phyloP scores from a whole-genome alignment of 2,797 vertebrate genomes.

The Gambusia yucatana region DNA sequence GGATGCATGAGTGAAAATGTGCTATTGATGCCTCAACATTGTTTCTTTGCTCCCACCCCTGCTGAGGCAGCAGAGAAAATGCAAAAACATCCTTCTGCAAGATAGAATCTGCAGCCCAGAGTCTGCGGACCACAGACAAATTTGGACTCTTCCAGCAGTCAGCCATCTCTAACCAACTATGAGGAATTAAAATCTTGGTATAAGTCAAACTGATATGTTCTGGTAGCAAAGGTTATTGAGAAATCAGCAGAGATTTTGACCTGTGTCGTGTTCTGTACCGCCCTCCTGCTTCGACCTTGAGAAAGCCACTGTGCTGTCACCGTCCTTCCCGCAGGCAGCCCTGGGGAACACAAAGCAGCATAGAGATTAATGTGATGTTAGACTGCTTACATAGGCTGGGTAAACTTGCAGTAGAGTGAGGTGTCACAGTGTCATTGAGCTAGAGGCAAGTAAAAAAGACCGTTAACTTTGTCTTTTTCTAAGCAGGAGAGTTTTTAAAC shows the following conservation, averaged over 20 bases:
- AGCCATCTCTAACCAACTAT: not conserved
- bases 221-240: not conserved
- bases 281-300: constrained; percentile 59
- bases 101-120: not conserved
- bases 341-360: constrained; percentile 56
- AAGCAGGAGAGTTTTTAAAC: not conserved
- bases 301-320: constrained; percentile 71
- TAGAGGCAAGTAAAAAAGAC: not conserved
- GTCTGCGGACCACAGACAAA: not conserved
- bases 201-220: not conserved
- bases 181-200: not conserved
- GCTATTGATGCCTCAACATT: not conserved
- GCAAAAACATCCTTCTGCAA: constrained; percentile 2
- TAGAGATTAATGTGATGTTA: constrained; percentile 26
- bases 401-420: not conserved
- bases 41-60: not conserved
- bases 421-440: not conserved
- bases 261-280: constrained; percentile 48
- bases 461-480: no score
- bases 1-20: not conserved
- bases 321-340: constrained; percentile 42
- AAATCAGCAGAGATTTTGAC: constrained; percentile 15
- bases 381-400: not conserved
- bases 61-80: not conserved
- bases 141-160: constrained; percentile 34